Evolutionary conservation across 2,113 vertebrate species (phyloP).

Genomic region (Tympanuchus pallidicinctus): DNA sequence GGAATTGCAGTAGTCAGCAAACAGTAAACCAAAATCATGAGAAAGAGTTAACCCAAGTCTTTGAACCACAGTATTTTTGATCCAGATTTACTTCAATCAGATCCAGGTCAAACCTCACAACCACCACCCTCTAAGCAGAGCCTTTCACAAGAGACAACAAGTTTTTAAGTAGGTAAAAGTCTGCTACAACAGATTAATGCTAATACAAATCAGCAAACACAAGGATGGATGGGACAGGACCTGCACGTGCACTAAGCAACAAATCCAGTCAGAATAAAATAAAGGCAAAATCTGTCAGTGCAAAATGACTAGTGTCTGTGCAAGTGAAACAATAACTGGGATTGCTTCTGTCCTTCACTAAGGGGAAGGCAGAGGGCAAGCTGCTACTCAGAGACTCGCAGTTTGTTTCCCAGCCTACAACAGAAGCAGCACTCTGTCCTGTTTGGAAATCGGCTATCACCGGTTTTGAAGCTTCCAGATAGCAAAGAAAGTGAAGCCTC

Average conservation of each 20-base stretch:
- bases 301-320: background rate
- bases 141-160: background rate
- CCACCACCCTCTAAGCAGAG: background rate
- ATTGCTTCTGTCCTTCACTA: background rate
- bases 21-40: background rate
- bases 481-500: background rate
- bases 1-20: background rate
- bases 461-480: background rate
- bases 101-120: background rate
- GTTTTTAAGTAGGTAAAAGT: background rate
- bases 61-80: background rate
- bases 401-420: rapidly evolving
- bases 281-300: background rate
- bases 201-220: background rate
- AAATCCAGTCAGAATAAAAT: background rate
- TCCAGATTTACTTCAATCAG: background rate
- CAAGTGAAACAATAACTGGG: background rate
- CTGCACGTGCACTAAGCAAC: background rate
- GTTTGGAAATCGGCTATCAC: background rate
- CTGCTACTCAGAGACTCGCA: background rate
- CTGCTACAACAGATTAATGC: background rate
- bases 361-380: background rate
- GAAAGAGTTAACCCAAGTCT: background rate
- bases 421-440: background rate
- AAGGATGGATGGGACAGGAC: background rate